phyloP scores from a whole-genome alignment of 2,888 invertebrate genomes.

The Apoderus coryli region DNA sequence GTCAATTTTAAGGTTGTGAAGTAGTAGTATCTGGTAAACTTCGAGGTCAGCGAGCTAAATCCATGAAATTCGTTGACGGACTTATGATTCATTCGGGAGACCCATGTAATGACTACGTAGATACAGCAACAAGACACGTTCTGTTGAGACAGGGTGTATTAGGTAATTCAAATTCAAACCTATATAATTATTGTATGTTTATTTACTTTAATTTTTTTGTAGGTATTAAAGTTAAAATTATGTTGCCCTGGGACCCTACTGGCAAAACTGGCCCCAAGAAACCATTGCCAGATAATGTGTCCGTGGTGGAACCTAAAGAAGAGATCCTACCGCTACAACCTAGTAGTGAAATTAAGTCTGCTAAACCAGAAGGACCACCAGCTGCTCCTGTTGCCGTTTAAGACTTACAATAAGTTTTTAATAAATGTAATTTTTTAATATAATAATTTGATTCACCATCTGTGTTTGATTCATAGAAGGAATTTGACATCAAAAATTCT shows the following conservation, averaged over 20 bases:
- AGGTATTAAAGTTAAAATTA: conserved; percentile 66
- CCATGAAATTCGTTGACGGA: conserved; percentile 99
- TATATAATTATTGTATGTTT: no score
- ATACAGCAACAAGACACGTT: conserved; percentile 96
- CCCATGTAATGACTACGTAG: conserved; percentile 96
- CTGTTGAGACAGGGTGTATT: conserved; percentile 67
- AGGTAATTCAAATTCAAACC: no score
- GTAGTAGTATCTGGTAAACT: conserved; percentile 99
- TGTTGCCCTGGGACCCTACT: conserved; percentile 96
- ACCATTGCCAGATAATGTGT: conserved; percentile 94
- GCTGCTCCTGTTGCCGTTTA: conserved; percentile 34
- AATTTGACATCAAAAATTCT: no score
- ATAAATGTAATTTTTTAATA: no score
- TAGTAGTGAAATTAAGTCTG: conserved; percentile 59
- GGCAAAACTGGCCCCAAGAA: conserved; percentile 97
- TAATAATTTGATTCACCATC: no score
- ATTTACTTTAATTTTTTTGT: no score
- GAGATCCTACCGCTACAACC: conserved; percentile 63
- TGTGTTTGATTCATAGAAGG: no score
- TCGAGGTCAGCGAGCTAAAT: conserved; percentile 97
- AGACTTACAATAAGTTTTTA: no score
- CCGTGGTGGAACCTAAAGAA: conserved; percentile 94
- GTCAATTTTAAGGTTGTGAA: conserved; percentile 73
- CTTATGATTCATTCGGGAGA: conserved; percentile 99
- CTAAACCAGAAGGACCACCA: conserved; percentile 42